Base-by-base conservation (phyloP, 2,113 vertebrate species). In the Osmerus mordax region DNA sequence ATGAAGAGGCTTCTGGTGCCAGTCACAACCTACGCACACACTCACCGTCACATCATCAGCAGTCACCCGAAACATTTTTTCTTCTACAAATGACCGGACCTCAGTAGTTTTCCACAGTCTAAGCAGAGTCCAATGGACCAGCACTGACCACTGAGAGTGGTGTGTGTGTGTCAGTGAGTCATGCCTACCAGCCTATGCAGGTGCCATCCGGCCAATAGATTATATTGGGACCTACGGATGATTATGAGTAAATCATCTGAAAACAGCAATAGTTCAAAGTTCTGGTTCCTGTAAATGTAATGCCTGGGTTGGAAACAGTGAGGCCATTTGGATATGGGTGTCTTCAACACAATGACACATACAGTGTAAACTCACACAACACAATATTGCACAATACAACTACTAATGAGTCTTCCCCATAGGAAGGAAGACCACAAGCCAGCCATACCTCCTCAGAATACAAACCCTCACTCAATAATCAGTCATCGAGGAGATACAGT, bases 1-100 rank as follows among this genome's bases (percentile, higher is more conserved):
- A 64, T 52, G 69, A 70, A 73, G 53, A 58, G 23, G 65, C 56
- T 59, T 53, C 19, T 56, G n/a, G 55, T 59, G 41, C 41, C 41
- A 47, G 41, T 47, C 41, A 47, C 47, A 66, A 69, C 16, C 21
- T 14, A 21, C 23, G 62, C 36, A 53, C 16, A 67, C 14, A 63
- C 32, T 52, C 51, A 59, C n/a, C 7, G 32, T 23, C 41, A 67
- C 71, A 29, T 53, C 54, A 12, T 70, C 9, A 21, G 15, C 59
- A 56, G 70, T n/a, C 51, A n/a, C 62, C 61, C 8, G 21, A 32
- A 54, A 18, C n/a, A 14, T 28, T 68, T 54, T 52, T 28, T 0
- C 51, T 16, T 2, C 51, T 16, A 2, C 65, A 70, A 15, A 60
- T 52, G 28, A 28, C 14, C 19, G 3, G 52, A 11, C 15, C 13